A percentile compares a stretch with the other conserved stretches of the same genome.
phyloP scores from a whole-genome alignment of 2,888 invertebrate species.

The Digitonthophagus gazella region DNA sequence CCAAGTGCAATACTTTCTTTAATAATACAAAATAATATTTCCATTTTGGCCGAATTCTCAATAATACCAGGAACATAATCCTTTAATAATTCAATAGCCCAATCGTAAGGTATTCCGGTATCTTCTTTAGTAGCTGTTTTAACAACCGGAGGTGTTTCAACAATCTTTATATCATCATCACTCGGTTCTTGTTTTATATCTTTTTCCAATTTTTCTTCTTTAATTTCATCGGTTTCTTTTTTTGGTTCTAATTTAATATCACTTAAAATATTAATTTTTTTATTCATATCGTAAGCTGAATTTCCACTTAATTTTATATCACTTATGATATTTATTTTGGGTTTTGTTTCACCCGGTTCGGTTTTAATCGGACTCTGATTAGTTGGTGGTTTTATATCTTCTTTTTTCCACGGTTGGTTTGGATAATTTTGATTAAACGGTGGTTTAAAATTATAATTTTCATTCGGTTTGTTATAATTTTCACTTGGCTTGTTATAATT shows the following conservation, averaged over 20 bases:
- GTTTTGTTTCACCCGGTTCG: constrained; percentile 45
- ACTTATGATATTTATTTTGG: constrained; percentile 51
- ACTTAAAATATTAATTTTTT: constrained; percentile 49
- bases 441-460: constrained; percentile 39
- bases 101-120: constrained; percentile 83
- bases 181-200: constrained; percentile 25
- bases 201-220: constrained; percentile 35
- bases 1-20: constrained; percentile 83
- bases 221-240: constrained; percentile 54
- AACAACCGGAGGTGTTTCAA: constrained; percentile 32
- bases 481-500: constrained; percentile 28
- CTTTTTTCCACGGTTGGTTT: constrained; percentile 44
- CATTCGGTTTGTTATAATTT: constrained; percentile 31
- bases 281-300: constrained; percentile 36
- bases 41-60: constrained; percentile 94
- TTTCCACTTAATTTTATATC: constrained; percentile 48
- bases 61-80: constrained; percentile 85
- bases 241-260: constrained; percentile 50
- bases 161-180: constrained; percentile 50
- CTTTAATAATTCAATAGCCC: constrained; percentile 81
- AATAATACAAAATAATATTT: constrained; percentile 86
- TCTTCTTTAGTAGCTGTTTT: constrained; percentile 60
- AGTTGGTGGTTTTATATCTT: constrained; percentile 37
- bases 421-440: constrained; percentile 39
- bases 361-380: constrained; percentile 39